Conservation (phyloP, 2,113 vertebrate species). For the Elgaria multicarinata region DNA sequence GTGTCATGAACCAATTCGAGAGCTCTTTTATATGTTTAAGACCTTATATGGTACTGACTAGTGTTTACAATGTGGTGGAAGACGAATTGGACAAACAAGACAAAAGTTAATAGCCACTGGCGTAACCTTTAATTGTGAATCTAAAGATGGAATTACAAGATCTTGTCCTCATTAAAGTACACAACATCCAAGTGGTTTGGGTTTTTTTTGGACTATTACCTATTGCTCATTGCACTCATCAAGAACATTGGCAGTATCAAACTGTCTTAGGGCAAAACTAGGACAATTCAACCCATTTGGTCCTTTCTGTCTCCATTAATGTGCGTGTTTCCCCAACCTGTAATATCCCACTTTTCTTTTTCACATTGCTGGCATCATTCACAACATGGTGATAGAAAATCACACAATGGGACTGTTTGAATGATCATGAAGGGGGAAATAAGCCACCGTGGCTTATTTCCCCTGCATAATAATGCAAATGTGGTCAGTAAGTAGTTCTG, state of each 20-base stretch:
- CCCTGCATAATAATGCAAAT: no score
- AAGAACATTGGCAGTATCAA: constrained; percentile 24
- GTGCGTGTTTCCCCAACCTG: background rate
- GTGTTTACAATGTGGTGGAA: constrained; percentile 54
- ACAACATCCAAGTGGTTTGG: constrained; percentile 44
- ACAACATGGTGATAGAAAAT: background rate
- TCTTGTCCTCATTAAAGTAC: constrained; percentile 47
- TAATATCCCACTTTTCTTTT: background rate
- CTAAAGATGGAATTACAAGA: constrained; percentile 55
- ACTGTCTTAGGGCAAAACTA: background rate
- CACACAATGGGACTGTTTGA: background rate
- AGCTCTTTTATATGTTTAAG: constrained; percentile 49
- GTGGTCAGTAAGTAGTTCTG: background rate
- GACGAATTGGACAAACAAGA: constrained; percentile 66
- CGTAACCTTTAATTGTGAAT: constrained; percentile 52
- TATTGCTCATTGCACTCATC: constrained; percentile 37
- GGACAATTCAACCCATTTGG: background rate
- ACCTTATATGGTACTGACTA: constrained; percentile 54
- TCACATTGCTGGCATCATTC: background rate
- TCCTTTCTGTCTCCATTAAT: background rate
- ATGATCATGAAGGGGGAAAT: no score
- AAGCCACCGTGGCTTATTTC: no score
- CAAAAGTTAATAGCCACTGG: constrained; percentile 54
- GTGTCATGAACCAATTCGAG: background rate
- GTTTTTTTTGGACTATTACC: constrained; percentile 53